Conservation (phyloP, 2,113 vertebrate genomes). For the Elaphurus davidianus region DNA sequence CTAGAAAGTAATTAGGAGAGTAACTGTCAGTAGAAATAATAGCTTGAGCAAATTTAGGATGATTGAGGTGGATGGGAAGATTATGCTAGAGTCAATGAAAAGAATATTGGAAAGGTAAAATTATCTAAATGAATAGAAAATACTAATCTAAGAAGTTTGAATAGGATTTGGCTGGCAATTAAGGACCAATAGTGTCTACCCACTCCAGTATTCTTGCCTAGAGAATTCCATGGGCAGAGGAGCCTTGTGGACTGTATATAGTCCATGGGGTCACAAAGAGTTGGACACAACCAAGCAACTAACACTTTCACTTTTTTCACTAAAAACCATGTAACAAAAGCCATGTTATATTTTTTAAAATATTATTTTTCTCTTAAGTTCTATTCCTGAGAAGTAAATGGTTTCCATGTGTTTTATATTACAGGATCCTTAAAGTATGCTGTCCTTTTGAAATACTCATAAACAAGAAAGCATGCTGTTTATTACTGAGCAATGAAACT, state of each 20-base stretch:
- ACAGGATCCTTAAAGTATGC: conserved; percentile 34
- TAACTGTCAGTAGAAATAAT: not conserved
- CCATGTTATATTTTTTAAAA: not conserved
- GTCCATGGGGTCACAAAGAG: not conserved
- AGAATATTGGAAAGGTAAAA: not conserved
- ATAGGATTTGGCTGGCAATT: not conserved
- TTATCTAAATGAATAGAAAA: not conserved
- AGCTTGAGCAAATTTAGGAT: not conserved
- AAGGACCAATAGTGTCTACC: not conserved
- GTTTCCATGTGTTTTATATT: conserved; percentile 61
- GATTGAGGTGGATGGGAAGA: not conserved
- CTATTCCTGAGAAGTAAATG: conserved; percentile 36
- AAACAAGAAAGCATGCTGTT: conserved; percentile 32
- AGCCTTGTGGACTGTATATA: not conserved
- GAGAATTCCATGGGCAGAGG: not conserved
- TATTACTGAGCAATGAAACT: conserved; percentile 50
- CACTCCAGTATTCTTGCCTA: not conserved
- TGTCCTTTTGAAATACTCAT: conserved; percentile 49
- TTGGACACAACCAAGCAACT: not conserved
- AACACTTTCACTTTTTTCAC: not conserved
- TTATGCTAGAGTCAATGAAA: not conserved
- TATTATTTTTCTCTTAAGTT: not conserved
- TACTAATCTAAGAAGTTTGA: not conserved
- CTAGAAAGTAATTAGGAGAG: not conserved
- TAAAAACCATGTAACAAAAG: not conserved